Conservation (phyloP, 2,888 invertebrate genomes). For the Caenorhabditis sp. region DNA sequence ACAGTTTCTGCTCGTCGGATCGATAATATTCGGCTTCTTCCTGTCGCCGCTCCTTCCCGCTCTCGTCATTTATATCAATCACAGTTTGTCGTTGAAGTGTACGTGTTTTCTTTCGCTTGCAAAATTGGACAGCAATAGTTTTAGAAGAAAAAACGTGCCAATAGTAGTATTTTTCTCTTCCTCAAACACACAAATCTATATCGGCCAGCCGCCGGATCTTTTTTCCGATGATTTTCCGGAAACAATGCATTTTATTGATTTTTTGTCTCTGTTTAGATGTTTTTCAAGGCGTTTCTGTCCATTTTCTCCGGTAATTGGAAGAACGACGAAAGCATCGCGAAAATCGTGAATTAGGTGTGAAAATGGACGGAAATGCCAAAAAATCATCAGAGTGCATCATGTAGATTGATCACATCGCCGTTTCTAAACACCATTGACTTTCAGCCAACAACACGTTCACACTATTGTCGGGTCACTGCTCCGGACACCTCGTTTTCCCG, state of each 20-base stretch:
- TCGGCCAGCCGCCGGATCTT: too few relatives aligned
- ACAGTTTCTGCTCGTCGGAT: constrained; percentile 53
- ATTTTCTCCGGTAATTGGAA: too few relatives aligned
- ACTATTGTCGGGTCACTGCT: constrained; percentile 61
- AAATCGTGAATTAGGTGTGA: too few relatives aligned
- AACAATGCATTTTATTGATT: too few relatives aligned
- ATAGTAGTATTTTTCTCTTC: too few relatives aligned
- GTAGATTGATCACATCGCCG: neutral
- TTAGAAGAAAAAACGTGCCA: neutral
- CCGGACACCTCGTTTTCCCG: constrained; percentile 68
- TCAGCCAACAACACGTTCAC: constrained; percentile 49
- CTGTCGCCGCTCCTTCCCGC: constrained; percentile 56
- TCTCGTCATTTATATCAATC: constrained; percentile 54
- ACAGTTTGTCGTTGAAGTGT: constrained; percentile 57
- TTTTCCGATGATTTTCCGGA: too few relatives aligned
- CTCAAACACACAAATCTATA: too few relatives aligned
- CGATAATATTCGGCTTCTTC: constrained; percentile 59
- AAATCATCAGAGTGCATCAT: too few relatives aligned
- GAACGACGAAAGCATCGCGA: too few relatives aligned
- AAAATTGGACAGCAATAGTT: neutral
- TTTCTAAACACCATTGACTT: neutral
- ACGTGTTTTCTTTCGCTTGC: neutral
- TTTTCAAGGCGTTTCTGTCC: too few relatives aligned
- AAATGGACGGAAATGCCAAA: too few relatives aligned
- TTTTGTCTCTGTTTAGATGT: too few relatives aligned